Conservation (phyloP, 2,797 vertebrate genomes). For the Heterohyrax brucei region DNA sequence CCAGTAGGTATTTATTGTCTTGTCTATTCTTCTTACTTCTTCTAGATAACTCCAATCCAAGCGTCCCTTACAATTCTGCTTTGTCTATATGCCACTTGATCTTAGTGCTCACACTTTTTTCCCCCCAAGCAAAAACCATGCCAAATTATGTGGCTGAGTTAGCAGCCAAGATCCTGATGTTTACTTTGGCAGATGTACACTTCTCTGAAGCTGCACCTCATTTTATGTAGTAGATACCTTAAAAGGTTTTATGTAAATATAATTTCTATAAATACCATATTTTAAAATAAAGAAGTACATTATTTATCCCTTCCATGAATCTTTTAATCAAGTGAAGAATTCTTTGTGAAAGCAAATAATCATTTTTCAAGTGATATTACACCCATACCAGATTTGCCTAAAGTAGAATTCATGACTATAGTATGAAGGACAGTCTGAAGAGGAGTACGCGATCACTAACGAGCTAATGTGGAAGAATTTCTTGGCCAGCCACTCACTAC, state of each 20-base stretch:
- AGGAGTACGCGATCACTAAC: background rate
- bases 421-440: background rate
- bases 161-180: slow-evolving; percentile 71
- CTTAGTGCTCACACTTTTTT: background rate
- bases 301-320: slow-evolving; percentile 37
- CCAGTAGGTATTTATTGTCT: background rate
- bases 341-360: slow-evolving; percentile 69
- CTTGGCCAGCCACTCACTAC: slow-evolving; percentile 55
- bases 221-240: slow-evolving; percentile 52
- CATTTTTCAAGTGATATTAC: slow-evolving; percentile 51
- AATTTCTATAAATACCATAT: slow-evolving; percentile 64
- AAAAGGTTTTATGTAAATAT: slow-evolving; percentile 59
- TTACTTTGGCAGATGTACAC: slow-evolving; percentile 64
- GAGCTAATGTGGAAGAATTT: slow-evolving; percentile 63
- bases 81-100: slow-evolving; percentile 43
- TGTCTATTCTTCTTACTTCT: background rate
- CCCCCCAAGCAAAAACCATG: slow-evolving; percentile 44
- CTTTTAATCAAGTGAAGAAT: slow-evolving; percentile 43
- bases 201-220: slow-evolving; percentile 11
- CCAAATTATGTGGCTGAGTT: slow-evolving; percentile 54
- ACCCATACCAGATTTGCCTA: slow-evolving; percentile 4
- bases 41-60: background rate
- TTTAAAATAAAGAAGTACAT: slow-evolving; percentile 50
- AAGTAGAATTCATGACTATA: slow-evolving; percentile 22
- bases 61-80: slow-evolving; percentile 41